A percentile compares a stretch with the other conserved stretches of the same genome.
Evolutionary conservation across 2,113 vertebrate genomes (phyloP).

Genomic region (Platysternon megacephalum): DNA sequence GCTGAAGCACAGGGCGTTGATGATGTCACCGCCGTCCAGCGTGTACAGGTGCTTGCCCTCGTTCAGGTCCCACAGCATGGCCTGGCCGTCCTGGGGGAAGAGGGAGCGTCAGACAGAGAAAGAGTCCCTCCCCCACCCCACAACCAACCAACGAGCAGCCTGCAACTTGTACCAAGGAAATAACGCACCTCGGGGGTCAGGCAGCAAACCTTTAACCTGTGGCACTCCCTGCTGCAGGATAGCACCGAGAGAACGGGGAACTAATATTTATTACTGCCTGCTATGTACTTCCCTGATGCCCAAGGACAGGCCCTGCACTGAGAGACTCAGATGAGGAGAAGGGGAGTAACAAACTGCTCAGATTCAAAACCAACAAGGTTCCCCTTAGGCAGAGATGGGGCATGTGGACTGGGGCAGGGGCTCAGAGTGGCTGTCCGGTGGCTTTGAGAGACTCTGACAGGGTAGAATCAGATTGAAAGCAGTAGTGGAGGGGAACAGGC

Average conservation of each 20-base stretch:
- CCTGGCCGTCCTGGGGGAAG: conserved; percentile 88
- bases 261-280: background rate
- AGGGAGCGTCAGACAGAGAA: too few species aligned
- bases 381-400: background rate
- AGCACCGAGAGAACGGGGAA: background rate
- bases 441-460: too few species aligned
- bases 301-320: background rate
- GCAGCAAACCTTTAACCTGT: background rate
- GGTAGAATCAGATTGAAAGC: too few species aligned
- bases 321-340: background rate
- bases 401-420: too few species aligned
- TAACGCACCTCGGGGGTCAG: background rate
- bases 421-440: too few species aligned
- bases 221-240: background rate
- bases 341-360: background rate
- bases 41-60: conserved; percentile 98
- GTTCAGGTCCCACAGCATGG: conserved; percentile 98
- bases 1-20: conserved; percentile 96
- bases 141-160: background rate
- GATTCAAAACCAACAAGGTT: background rate
- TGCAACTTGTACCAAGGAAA: background rate
- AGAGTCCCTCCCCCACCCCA: background rate
- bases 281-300: background rate
- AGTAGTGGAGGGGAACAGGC: background rate
- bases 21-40: conserved; percentile 92